Base-by-base conservation (phyloP, 2,888 invertebrate species). In the Liodrosophila aerea region DNA sequence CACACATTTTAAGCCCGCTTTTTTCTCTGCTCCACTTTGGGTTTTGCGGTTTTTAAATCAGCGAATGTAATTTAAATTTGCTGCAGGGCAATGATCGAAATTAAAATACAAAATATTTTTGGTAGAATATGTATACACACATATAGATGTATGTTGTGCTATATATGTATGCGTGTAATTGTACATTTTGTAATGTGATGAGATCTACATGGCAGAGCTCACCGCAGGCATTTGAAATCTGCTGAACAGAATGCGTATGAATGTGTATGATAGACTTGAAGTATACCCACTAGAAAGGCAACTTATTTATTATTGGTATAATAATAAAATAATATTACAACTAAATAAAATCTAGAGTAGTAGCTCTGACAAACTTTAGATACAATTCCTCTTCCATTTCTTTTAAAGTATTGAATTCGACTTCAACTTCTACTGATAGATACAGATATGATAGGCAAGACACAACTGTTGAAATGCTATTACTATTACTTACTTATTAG, bases 1-100 rank as follows among this genome's bases (percentile, higher is more conserved):
- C 27, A 30, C 30, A 3, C 8, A 5, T 29, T 13, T 30, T 43
- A 13, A 2, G 3, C 33, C 40, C n/a, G 13, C 31, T 29, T 37
- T 44, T 34, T 44, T 13, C 41, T 13, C 4, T 22, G 53, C 7
- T n/a, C 33, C 51, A 43, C 46, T 39, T 11, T 49, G n/a, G 30
- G 30, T 13, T 31, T 39, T 54, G 53, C 51, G 57, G 68, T 47
- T 75, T 62, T 53, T 66, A 65, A 75, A 75, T 66, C 59, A 56
- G 49, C 30, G 72, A 65, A 75, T 75, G 62, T 72, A 75, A 75
- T 72, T 75, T 72, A 58, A 75, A 65, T 54, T 39, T 54, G 72
- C 72, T 66, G 67, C 61, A 39, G 72, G 72, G 31, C 57, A 66
- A 50, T 40, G 52, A 56, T 36, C 44, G 71, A 71, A 75, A 62